Base-by-base conservation (phyloP, 2,888 invertebrate species). In the Phasia obesa region DNA sequence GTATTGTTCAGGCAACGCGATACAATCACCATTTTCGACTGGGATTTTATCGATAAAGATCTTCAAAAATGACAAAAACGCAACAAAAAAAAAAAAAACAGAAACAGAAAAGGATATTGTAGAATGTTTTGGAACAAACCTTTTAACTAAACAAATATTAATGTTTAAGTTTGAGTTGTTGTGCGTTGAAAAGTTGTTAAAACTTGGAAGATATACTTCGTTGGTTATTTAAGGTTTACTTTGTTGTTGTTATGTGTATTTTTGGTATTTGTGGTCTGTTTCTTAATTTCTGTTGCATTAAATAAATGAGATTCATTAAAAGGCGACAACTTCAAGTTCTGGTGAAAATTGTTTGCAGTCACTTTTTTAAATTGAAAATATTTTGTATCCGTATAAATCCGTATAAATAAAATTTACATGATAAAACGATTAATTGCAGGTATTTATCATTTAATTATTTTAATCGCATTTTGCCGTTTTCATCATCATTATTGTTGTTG, bases 241-340 rank as follows among this genome's bases (percentile, higher is more conserved):
- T 44, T 65, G 55, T 65, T 74, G 64, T 64, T 64, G 31, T 35
- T 57, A 55, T 31, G 55, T 55, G 57, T 47, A 11, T 53, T 27
- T 60, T 65, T 31, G 17, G 57, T 57, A 75, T 65, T 75, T 75
- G 65, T 67, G 75, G 75, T 84, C 86, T 84, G 71, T 81, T 84
- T 84, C 73, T 87, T 86, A 64, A 65, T 80, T 80, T 85, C 86
- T 84, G 73, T 81, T 82, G 80, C 65, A 76, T 80, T 55, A 83
- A 82, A 89, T 87, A 88, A 90, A 89, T 89, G 88, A 84, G 69
- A 73, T 85, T 89, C 88, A 89, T 89, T 89, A 89, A 69, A 80
- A 85, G 84, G 88, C 87, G 88, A 89, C 89, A 89, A 90, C 89
- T 90, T 87, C 88, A 89, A 90, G 89, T 88, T 90, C 88, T 88